Evolutionary conservation across 2,113 vertebrate genomes (phyloP), one percentile per base, ranked within the genome.

Genomic region (Spermophilus dauricus): DNA sequence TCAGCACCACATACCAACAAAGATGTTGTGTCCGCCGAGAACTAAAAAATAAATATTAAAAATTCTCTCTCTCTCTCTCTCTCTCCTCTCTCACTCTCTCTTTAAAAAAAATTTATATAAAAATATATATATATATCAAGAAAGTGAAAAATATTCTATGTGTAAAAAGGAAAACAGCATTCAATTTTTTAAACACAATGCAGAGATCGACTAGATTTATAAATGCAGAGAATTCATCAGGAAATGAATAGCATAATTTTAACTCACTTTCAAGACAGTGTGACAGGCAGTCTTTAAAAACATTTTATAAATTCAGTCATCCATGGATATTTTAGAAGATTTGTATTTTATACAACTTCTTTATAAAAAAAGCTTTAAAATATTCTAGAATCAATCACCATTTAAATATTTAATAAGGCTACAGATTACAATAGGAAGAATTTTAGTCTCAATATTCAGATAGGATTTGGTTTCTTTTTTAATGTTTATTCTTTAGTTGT

Each of bases 401-500:
- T 96, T 89, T 56, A 69, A 92, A 65, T 63, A 37, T 20, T 80
- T 70, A 72, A 4, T 37, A 88, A 84, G 17, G 2, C 39, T 69
- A n/a, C 17, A 96, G 28, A 42, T 67, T 63, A 73, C 18, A 42
- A 56, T 63, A 91, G 1, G 13, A 94, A 72, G 20, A 82, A 83
- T 70, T 89, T 81, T 93, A 56, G 94, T 70, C 51, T 95, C 28
- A 86, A 0, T 65, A 81, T 58, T 91, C 80, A 94, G 93, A 39
- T 39, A 45, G 17, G 13, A 83, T 69, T 89, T 96, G 93, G 4
- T 56, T 56, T 53, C 1, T 45, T 45, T 45, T 8, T 45, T 45
- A 45, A 45, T 9, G 9, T 45, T 45, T 45, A 45, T 45, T 45
- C 45, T 45, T 45, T 8, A 45, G 45, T 45, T 45, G 45, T 45